A percentile compares a stretch with the other conserved stretches of the same genome.
These are phyloP conservation scores for Falco columbarius DNA, from an alignment of 2,797 vertebrate genomes.

Conservation along the genomic window DNA sequence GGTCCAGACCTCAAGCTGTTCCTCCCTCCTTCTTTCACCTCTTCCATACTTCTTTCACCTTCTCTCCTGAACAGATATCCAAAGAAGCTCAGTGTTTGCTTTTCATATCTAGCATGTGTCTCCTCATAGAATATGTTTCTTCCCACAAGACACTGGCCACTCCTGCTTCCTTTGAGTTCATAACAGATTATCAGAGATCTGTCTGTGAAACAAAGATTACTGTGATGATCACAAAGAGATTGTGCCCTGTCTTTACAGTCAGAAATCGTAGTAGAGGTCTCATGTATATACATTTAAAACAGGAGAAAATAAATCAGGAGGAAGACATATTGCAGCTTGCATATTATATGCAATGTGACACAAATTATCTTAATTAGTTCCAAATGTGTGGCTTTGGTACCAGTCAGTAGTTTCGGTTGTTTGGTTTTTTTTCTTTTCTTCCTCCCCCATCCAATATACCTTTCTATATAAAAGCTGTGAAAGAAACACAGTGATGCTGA, in stretches of 20 bases:
- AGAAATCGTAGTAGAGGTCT: not conserved
- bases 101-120: not conserved
- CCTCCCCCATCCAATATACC: not conserved
- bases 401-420: not conserved
- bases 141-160: not conserved
- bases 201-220: not conserved
- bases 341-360: not conserved
- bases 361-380: not conserved
- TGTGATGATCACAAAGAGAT: not conserved
- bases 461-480: not conserved
- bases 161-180: not conserved
- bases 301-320: not conserved
- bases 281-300: not conserved
- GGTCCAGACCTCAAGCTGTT: not conserved
- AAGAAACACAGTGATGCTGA: not conserved
- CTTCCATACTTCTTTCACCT: not conserved
- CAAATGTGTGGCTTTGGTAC: not conserved
- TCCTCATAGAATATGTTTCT: not conserved
- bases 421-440: not conserved
- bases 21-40: not conserved
- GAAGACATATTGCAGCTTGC: not conserved
- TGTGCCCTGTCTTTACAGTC: not conserved
- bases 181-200: not conserved
- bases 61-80: not conserved
- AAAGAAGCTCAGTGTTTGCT: not conserved